These are phyloP conservation scores for Dasyornis broadbenti DNA, from an alignment of 2,113 vertebrate genomes.

Conservation along the genomic window DNA sequence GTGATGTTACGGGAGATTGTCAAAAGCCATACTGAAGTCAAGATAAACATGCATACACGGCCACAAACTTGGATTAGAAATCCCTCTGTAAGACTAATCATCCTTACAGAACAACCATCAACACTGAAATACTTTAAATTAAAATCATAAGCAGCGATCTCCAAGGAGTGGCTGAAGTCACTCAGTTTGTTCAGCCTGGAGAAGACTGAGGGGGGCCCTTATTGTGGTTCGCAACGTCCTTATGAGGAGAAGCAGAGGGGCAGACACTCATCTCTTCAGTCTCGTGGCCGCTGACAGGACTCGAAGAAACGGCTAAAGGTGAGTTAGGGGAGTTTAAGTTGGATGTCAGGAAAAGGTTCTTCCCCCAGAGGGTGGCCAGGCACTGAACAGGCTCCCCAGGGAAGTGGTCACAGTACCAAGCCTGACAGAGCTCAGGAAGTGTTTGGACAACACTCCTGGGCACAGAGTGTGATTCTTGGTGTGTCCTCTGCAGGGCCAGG, in stretches of 20 bases:
- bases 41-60: not conserved
- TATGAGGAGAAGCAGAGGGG: too few species aligned
- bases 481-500: too few species aligned
- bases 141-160: not conserved
- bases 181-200: not conserved
- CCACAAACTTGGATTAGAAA: not conserved
- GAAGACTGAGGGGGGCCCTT: not conserved
- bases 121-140: not conserved
- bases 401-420: rapidly evolving
- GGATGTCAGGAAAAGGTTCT: not conserved
- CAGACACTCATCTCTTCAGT: not conserved
- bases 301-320: rapidly evolving
- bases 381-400: not conserved
- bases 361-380: rapidly evolving
- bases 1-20: not conserved
- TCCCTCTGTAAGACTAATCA: not conserved
- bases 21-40: not conserved
- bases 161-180: not conserved
- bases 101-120: not conserved
- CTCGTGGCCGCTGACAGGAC: too few species aligned
- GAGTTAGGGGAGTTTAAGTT: too few species aligned
- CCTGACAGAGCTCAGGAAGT: not conserved
- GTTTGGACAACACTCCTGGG: not conserved
- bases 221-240: rapidly evolving
- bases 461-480: rapidly evolving